Percentiles rank a stretch among this genome's conserved stretches.
Conservation (phyloP, 2,888 invertebrate genomes). For the Elegia similella region DNA sequence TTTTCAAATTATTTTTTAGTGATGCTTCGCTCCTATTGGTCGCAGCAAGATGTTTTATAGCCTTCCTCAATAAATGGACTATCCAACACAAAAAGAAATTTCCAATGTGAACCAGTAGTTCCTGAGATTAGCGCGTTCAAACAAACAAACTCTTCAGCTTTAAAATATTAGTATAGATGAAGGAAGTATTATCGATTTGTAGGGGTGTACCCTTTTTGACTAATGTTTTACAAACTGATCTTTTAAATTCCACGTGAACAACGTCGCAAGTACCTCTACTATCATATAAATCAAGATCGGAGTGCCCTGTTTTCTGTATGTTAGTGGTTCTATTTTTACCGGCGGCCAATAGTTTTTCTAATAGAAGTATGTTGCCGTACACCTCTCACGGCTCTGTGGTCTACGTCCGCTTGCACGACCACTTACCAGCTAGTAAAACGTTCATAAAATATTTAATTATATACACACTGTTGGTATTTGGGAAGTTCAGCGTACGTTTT, state of each 20-base stretch:
- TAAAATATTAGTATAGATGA: too few species aligned
- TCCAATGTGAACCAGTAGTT: too few species aligned
- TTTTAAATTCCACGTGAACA: not conserved
- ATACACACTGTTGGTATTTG: conserved; percentile 17
- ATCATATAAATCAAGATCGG: conserved; percentile 72
- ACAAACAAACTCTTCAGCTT: too few species aligned
- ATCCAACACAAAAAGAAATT: too few species aligned
- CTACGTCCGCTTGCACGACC: conserved; percentile 18
- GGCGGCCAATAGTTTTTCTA: conserved; percentile 55
- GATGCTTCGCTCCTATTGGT: too few species aligned
- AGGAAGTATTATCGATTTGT: too few species aligned
- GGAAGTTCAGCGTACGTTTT: not conserved
- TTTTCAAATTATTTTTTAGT: too few species aligned
- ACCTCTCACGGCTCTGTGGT: conserved; percentile 15
- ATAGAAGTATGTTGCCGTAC: conserved; percentile 52
- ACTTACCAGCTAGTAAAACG: conserved; percentile 26
- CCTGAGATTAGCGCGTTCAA: too few species aligned
- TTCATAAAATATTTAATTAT: conserved; percentile 29
- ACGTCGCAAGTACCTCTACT: conserved; percentile 40
- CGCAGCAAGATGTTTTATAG: too few species aligned
- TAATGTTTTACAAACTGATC: not conserved
- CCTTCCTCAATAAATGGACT: too few species aligned
- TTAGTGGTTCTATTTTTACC: conserved; percentile 70
- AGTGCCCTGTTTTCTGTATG: conserved; percentile 76
- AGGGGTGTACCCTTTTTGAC: too few species aligned